phyloP scores from a whole-genome alignment of 2,797 vertebrate species.

The Parauchenoglanis ngamensis region DNA sequence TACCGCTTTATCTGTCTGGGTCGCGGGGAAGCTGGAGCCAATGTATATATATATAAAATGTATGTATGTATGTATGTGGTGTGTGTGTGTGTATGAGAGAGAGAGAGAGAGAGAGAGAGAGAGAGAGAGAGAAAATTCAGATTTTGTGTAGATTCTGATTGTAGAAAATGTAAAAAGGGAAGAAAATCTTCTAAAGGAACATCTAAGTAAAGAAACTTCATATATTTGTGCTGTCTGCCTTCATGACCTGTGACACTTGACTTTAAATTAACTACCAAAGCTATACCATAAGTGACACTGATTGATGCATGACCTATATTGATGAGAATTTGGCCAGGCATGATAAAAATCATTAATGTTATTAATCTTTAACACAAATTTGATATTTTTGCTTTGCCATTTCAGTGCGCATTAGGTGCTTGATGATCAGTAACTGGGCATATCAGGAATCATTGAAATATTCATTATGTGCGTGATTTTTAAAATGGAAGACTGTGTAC shows the following conservation, averaged over 20 bases:
- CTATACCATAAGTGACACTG: constrained; percentile 28
- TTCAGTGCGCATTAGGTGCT: background rate
- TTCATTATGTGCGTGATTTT: background rate
- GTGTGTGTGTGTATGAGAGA: too few relatives aligned
- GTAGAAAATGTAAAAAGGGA: background rate
- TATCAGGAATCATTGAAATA: background rate
- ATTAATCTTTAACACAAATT: constrained; percentile 8
- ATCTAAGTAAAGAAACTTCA: background rate
- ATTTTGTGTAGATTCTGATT: too few relatives aligned
- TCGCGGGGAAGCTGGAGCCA: too few relatives aligned
- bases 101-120: too few relatives aligned
- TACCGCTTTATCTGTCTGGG: too few relatives aligned
- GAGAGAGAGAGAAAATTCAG: too few relatives aligned
- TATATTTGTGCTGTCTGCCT: background rate
- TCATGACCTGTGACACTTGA: constrained; percentile 15
- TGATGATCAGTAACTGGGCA: background rate
- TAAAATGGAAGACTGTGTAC: background rate
- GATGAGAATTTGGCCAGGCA: constrained; percentile 5
- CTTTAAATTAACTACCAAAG: constrained; percentile 9
- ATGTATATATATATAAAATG: too few relatives aligned
- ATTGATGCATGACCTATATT: constrained; percentile 29
- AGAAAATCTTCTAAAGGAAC: background rate
- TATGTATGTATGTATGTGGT: too few relatives aligned
- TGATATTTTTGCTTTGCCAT: constrained; percentile 5
- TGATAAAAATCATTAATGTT: constrained; percentile 9